Percentiles rank a stretch among this genome's conserved stretches.
phyloP scores from a whole-genome alignment of 2,888 invertebrate species.

The Lomographa bimaculata region DNA sequence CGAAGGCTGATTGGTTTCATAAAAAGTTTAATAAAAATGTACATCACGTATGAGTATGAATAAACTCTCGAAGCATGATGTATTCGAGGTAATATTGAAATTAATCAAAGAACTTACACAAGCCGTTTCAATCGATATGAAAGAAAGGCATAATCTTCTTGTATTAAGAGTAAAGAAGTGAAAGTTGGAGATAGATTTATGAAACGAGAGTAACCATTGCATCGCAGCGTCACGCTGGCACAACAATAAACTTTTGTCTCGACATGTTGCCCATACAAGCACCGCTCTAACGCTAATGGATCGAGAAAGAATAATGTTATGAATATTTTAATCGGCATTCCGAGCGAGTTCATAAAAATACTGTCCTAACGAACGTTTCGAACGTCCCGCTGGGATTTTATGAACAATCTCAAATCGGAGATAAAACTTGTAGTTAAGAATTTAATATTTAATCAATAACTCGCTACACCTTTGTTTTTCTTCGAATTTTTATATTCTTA shows the following conservation, averaged over 20 bases:
- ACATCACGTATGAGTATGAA: slow-evolving; percentile 1
- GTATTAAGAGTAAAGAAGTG: slow-evolving; percentile 11
- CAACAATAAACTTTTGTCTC: slow-evolving; percentile 46
- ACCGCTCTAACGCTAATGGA: slow-evolving; percentile 56
- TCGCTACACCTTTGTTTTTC: slow-evolving; percentile 37
- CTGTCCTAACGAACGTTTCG: slow-evolving; percentile 68
- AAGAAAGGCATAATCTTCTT: slow-evolving; percentile 12
- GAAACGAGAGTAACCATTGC: slow-evolving; percentile 27
- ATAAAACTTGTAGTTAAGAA: slow-evolving; percentile 52
- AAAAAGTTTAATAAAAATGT: slow-evolving; percentile 10
- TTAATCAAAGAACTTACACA: not conserved
- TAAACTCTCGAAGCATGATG: not conserved
- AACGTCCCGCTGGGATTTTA: slow-evolving; percentile 71
- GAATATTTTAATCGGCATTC: slow-evolving; percentile 76
- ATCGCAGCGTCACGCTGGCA: slow-evolving; percentile 34
- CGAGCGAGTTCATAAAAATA: slow-evolving; percentile 77
- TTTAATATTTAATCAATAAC: slow-evolving; percentile 52
- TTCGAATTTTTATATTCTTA: slow-evolving; percentile 20
- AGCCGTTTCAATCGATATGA: not conserved
- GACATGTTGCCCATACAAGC: slow-evolving; percentile 37
- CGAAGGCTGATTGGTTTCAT: not conserved
- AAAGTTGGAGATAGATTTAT: slow-evolving; percentile 18
- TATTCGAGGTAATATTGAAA: slow-evolving; percentile 2
- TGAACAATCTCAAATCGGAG: slow-evolving; percentile 74
- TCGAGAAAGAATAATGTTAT: slow-evolving; percentile 66